Percentiles rank a stretch among this genome's conserved stretches.
phyloP scores from a whole-genome alignment of 2,888 invertebrate genomes.

The Azorinus chamasolen region DNA sequence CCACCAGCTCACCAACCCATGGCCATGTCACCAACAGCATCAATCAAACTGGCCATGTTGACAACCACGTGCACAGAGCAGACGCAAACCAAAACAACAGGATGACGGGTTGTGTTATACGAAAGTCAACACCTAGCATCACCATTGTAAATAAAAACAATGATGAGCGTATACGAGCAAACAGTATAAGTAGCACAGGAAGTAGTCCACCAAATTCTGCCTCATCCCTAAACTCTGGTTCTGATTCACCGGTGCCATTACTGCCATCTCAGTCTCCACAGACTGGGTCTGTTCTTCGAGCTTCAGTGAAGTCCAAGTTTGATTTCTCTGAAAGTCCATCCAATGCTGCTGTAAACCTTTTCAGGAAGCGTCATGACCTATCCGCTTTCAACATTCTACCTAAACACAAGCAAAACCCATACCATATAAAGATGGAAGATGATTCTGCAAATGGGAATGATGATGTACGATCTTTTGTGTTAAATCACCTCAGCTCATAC shows the following conservation, averaged over 20 bases:
- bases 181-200: constrained; percentile 86
- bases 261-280: constrained; percentile 60
- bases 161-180: constrained; percentile 78
- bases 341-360: constrained; percentile 89
- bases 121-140: constrained; percentile 53
- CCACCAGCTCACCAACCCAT: constrained; percentile 76
- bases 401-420: constrained; percentile 98
- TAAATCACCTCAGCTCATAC: constrained; percentile 96
- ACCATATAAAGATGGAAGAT: constrained; percentile 99
- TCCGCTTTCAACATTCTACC: constrained; percentile 92
- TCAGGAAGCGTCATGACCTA: constrained; percentile 97
- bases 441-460: constrained; percentile 99
- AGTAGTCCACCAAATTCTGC: constrained; percentile 85
- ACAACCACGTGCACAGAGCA: constrained; percentile 45
- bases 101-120: constrained; percentile 17
- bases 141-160: constrained; percentile 50
- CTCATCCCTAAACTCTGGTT: constrained; percentile 67
- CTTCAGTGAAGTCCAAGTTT: constrained; percentile 56
- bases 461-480: constrained; percentile 97
- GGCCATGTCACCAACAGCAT: constrained; percentile 82
- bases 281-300: constrained; percentile 52
- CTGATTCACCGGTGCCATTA: constrained; percentile 71
- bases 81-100: not conserved
- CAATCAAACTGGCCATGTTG: constrained; percentile 85
- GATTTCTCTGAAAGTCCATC: constrained; percentile 59